These are phyloP conservation scores for Gephyroberyx darwinii DNA, from an alignment of 2,797 vertebrate species.

Conservation along the genomic window DNA sequence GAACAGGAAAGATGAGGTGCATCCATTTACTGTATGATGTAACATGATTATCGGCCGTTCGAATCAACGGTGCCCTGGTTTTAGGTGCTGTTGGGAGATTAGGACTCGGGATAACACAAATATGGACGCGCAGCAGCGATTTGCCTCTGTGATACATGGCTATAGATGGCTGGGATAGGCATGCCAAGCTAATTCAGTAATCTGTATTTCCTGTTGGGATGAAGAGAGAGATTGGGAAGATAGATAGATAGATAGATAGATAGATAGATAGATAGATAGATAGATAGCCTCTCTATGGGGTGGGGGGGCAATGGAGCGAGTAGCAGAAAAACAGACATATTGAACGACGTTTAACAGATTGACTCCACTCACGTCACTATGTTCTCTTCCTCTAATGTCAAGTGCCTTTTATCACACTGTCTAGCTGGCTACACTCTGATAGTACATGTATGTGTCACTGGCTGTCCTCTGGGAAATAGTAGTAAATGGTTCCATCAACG, in stretches of 20 bases:
- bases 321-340: not conserved
- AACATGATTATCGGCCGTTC: slow-evolving; percentile 61
- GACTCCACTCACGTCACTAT: slow-evolving; percentile 2
- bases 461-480: slow-evolving; percentile 5
- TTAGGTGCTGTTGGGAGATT: slow-evolving; percentile 42
- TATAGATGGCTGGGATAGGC: slow-evolving; percentile 22
- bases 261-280: not conserved
- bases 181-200: slow-evolving; percentile 48
- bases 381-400: slow-evolving; percentile 8
- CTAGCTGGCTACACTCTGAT: not conserved
- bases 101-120: slow-evolving; percentile 47
- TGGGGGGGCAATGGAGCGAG: not conserved
- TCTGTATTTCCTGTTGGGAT: not conserved
- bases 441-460: not conserved
- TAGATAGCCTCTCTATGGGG: too few relatives aligned
- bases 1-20: slow-evolving; percentile 27
- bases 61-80: slow-evolving; percentile 61
- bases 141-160: slow-evolving; percentile 20
- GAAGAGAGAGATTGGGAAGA: not conserved
- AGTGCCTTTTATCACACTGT: slow-evolving; percentile 12
- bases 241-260: slow-evolving; percentile 2
- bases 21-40: slow-evolving; percentile 57
- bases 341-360: slow-evolving; percentile 17
- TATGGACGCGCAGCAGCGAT: slow-evolving; percentile 21
- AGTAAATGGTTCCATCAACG: slow-evolving; percentile 12